Conservation (phyloP, 2,113 vertebrate species). For the Amphiprion percula region DNA sequence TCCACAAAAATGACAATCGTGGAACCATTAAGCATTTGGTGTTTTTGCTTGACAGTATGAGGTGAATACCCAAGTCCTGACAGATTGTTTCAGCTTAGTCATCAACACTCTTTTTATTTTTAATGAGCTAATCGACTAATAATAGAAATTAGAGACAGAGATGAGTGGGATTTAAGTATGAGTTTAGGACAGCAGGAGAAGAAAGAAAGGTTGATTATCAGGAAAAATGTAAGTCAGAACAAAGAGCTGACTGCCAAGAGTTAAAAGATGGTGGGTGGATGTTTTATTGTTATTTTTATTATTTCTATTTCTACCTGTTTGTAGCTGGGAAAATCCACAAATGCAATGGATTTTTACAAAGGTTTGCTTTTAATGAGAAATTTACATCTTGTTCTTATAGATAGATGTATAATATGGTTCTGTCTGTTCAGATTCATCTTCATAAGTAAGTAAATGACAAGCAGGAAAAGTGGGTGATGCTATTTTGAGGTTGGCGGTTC, state of each 20-base stretch:
- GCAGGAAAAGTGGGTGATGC: constrained; percentile 18
- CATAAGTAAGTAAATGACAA: background rate
- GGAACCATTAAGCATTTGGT: too few relatives aligned
- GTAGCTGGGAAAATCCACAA: background rate
- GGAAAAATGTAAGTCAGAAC: constrained; percentile 10
- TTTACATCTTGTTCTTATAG: background rate
- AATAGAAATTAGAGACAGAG: background rate
- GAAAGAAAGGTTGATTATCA: constrained; percentile 1
- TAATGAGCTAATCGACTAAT: background rate
- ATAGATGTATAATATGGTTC: background rate
- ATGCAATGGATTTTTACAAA: background rate
- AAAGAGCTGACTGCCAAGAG: constrained; percentile 4
- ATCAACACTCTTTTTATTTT: background rate
- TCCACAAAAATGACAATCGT: background rate
- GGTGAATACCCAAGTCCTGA: background rate
- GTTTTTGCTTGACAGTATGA: background rate
- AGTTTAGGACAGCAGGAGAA: background rate
- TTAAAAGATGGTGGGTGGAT: constrained; percentile 6
- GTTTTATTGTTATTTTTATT: background rate
- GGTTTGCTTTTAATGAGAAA: background rate
- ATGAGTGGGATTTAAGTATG: background rate
- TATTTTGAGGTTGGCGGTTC: constrained; percentile 39
- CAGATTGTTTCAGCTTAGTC: constrained; percentile 5
- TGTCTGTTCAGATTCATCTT: background rate
- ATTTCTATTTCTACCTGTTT: constrained; percentile 16